phyloP scores from a whole-genome alignment of 2,797 vertebrate species.

The Paguma larvata region DNA sequence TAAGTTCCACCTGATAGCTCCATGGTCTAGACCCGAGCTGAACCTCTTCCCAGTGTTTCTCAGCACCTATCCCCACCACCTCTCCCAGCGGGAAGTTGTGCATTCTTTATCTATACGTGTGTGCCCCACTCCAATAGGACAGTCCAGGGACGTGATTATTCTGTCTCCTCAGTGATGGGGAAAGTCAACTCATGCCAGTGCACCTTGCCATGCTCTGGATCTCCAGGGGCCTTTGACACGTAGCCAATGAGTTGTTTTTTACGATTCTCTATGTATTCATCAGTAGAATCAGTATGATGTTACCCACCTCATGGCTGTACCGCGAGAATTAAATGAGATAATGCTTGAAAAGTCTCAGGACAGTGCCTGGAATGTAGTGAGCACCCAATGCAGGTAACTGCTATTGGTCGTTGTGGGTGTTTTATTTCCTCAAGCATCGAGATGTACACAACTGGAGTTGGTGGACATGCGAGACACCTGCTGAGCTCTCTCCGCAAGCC shows the following conservation, averaged over 20 bases:
- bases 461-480: neutral
- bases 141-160: neutral
- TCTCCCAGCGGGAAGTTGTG: neutral
- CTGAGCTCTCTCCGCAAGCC: neutral
- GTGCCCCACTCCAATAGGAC: neutral
- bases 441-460: neutral
- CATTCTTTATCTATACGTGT: neutral
- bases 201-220: neutral
- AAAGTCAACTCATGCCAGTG: neutral
- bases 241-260: neutral
- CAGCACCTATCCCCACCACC: neutral
- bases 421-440: neutral
- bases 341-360: neutral
- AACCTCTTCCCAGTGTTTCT: neutral
- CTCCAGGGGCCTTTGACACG: neutral
- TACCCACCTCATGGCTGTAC: neutral
- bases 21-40: no score
- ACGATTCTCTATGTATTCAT: neutral
- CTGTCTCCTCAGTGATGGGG: neutral
- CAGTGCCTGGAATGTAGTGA: neutral
- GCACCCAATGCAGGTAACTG: neutral
- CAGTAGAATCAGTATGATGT: neutral
- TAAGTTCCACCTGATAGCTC: neutral
- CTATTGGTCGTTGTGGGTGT: neutral
- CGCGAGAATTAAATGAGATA: neutral